A percentile compares a stretch with the other conserved stretches of the same genome.
Conservation (phyloP, 1,140 invertebrate genomes). For the Oreohelix idahoensis region DNA sequence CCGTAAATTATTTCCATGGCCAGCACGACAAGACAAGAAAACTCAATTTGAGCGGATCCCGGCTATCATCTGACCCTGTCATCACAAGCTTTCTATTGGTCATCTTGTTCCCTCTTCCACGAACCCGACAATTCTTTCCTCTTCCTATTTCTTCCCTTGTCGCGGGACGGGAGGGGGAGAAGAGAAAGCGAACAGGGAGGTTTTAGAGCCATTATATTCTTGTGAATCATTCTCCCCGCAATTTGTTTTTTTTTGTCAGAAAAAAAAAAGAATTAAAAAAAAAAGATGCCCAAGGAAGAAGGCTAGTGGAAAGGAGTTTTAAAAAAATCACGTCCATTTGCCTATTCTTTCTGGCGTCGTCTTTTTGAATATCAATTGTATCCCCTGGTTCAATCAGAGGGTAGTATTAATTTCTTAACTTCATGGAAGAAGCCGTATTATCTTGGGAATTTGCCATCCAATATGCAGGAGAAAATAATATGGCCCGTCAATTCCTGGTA, state of each 20-base stretch:
- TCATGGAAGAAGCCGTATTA: background rate
- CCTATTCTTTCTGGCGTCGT: background rate
- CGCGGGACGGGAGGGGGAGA: too few relatives aligned
- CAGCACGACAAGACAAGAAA: constrained; percentile 1
- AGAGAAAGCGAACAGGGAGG: too few relatives aligned
- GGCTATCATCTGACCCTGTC: background rate
- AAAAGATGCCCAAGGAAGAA: too few relatives aligned
- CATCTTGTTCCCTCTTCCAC: background rate
- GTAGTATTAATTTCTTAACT: constrained; percentile 12
- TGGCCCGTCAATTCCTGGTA: constrained; percentile 10
- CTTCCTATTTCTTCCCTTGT: background rate
- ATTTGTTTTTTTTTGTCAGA: background rate
- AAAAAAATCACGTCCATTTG: constrained; percentile 5
- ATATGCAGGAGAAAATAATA: constrained; percentile 24
- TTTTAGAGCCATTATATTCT: background rate
- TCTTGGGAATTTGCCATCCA: background rate
- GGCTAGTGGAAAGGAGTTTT: background rate
- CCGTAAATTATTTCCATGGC: background rate
- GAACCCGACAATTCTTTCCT: background rate
- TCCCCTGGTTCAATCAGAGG: background rate
- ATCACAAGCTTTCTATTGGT: background rate
- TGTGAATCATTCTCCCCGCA: background rate
- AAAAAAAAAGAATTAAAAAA: background rate
- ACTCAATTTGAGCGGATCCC: background rate
- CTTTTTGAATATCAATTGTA: constrained; percentile 6